Evolutionary conservation across 2,797 vertebrate species (phyloP), one percentile per base, ranked within the genome.

Genomic region (Pseudopleuronectes americanus): DNA sequence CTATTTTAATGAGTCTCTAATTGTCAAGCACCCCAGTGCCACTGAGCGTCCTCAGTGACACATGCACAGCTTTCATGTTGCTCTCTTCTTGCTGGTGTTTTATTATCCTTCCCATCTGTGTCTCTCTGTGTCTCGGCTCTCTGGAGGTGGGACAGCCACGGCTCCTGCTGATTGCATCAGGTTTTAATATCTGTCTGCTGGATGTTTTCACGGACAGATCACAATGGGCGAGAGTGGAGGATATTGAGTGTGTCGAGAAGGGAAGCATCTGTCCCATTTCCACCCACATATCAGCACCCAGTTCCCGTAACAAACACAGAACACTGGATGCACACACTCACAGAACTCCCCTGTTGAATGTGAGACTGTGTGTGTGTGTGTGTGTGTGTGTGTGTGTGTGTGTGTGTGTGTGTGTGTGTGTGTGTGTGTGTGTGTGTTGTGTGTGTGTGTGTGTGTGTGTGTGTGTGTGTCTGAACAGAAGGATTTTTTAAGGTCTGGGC

Each of bases 141-240:
- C 43, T 43, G 41, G 26, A 60, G 77, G 63, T 36, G 68, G 26
- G 31, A 69, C 53, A 58, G 62, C 57, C 13, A 3, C 49, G 41
- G 8, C 48, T 67, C 61, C 56, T 17, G 45, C 54, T 68, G 81
- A 88, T 76, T 83, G 77, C 70, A 88, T 87, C 80, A 80, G 77
- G 71, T 74, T 84, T 88, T 88, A 84, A 80, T 88, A 84, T 90
- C 64, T 65, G 55, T 77, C 76, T 62, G 61, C 6, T 71, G 72
- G 45, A 70, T 81, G 77, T 80, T 80, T 83, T 72, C 79, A 52
- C 59, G 28, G 70, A 67, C 38, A 66, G 36, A 54, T 57, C 33
- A 81, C 74, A 80, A 76, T 59, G 47, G 71, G 45, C 7, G n/a
- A 72, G 14, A 68, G 64, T 24, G 36, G 62, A 71, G 83, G 84